phyloP scores from a whole-genome alignment of 2,888 invertebrate species.

The Tanypteryx hageni region DNA sequence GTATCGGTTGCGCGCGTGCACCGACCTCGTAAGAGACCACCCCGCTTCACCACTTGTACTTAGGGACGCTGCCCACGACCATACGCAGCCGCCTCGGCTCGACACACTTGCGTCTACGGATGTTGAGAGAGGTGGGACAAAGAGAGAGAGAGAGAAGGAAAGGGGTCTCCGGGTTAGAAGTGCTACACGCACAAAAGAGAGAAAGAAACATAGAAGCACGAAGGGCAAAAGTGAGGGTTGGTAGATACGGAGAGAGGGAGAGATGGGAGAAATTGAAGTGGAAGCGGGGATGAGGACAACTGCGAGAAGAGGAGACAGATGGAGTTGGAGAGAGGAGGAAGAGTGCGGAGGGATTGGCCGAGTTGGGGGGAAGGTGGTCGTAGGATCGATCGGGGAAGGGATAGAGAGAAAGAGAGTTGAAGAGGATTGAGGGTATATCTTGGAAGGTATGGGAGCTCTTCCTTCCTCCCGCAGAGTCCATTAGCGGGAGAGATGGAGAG shows the following conservation, averaged over 20 bases:
- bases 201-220: neutral
- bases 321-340: neutral
- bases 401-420: neutral
- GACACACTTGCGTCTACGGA: too few species aligned
- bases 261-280: neutral
- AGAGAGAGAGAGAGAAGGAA: slow-evolving; percentile 7
- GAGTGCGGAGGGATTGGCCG: neutral
- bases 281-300: neutral
- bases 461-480: slow-evolving; percentile 33
- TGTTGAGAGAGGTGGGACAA: too few species aligned
- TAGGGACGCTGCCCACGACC: neutral
- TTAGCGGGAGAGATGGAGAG: slow-evolving; percentile 32
- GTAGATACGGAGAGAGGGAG: neutral
- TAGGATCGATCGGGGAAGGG: neutral
- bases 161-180: slow-evolving; percentile 29
- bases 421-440: slow-evolving; percentile 26
- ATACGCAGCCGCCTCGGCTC: neutral
- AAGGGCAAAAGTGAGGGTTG: neutral
- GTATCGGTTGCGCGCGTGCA: neutral
- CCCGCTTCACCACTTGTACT: neutral
- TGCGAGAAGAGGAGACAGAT: neutral
- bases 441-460: neutral
- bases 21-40: neutral
- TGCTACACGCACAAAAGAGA: neutral
- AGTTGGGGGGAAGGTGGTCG: neutral